phyloP scores from a whole-genome alignment of 1,140 invertebrate species.

The Dolichoris vasculosae region DNA sequence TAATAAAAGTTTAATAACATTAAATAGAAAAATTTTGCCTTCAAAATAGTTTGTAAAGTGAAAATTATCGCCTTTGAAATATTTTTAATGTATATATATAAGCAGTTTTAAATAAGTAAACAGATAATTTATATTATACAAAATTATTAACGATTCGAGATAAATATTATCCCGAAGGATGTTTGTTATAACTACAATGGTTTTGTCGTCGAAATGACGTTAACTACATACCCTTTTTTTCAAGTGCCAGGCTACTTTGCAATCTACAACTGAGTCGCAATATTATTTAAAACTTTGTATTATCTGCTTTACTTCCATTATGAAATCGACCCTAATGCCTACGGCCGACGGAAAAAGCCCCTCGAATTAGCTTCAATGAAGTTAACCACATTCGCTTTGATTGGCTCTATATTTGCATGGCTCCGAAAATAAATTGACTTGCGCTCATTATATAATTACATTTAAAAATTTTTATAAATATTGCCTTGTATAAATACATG shows the following conservation, averaged over 20 bases:
- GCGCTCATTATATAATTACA: constrained; percentile 7
- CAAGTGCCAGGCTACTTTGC: constrained; percentile 15
- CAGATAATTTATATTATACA: neutral
- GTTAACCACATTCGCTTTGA: constrained; percentile 34
- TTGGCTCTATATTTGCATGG: constrained; percentile 6
- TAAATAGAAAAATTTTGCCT: no score
- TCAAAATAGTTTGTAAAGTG: no score
- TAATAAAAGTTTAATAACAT: no score
- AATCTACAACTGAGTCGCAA: neutral
- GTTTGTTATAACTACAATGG: neutral
- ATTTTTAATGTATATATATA: neutral
- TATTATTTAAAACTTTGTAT: constrained; percentile 36
- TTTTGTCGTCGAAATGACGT: neutral
- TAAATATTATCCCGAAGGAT: neutral
- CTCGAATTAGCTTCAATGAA: constrained; percentile 28
- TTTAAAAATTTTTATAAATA: neutral
- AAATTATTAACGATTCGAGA: neutral
- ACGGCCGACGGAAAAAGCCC: neutral
- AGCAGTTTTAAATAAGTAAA: neutral
- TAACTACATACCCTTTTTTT: neutral
- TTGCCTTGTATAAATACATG: no score
- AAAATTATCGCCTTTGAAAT: no score
- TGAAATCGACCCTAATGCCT: neutral
- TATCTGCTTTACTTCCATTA: constrained; percentile 48
- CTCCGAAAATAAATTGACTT: constrained; percentile 29